Conservation (phyloP, 2,888 invertebrate species). For the Ommatoiulus sabulosus region DNA sequence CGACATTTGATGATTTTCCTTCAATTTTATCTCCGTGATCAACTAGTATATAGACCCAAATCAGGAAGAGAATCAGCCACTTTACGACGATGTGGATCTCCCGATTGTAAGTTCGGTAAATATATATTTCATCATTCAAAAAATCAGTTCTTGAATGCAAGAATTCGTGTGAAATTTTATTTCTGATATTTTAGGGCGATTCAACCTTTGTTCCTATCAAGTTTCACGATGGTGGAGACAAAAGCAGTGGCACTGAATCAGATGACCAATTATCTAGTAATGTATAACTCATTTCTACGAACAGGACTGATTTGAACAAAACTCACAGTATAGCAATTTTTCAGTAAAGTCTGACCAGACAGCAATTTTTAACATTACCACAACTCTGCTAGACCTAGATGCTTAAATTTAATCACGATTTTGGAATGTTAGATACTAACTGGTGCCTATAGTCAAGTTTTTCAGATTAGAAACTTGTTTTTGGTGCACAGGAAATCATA, state of each 20-base stretch:
- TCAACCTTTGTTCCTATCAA: constrained; percentile 93
- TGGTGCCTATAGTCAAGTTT: too few species aligned
- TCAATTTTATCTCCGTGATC: neutral
- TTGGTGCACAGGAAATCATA: neutral
- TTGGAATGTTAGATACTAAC: neutral
- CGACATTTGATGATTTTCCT: neutral
- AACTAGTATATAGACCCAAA: constrained; percentile 58
- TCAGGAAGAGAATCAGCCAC: constrained; percentile 50
- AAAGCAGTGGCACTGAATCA: constrained; percentile 81
- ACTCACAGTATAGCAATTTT: neutral
- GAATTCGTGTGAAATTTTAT: neutral
- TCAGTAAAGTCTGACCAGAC: neutral
- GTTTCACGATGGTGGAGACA: constrained; percentile 76
- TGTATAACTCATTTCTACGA: neutral
- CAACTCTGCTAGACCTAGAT: neutral
- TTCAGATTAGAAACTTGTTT: too few species aligned
- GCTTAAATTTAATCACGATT: neutral
- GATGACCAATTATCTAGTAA: constrained; percentile 80
- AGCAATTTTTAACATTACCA: neutral
- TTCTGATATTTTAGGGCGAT: constrained; percentile 76
- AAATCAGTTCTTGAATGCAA: too few species aligned
- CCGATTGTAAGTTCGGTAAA: constrained; percentile 52
- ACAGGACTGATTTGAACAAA: neutral
- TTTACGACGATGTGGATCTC: constrained; percentile 51
- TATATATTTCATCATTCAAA: neutral